Base-by-base conservation (phyloP, 2,888 invertebrate genomes). In the Pseudanteris insignis region DNA sequence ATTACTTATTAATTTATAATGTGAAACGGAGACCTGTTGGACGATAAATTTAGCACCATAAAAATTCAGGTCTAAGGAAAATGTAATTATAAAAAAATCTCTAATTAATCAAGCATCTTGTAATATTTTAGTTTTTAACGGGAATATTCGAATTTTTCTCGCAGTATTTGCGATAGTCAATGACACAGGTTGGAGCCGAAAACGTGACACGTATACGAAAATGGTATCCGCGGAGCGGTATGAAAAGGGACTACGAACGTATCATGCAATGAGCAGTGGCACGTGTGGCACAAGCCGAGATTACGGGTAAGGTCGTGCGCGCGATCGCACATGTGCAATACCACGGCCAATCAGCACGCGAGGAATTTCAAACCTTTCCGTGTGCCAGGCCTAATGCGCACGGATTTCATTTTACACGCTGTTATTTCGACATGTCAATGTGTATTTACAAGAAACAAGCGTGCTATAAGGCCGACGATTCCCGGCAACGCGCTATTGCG, bases 361-460 rank as follows among this genome's bases (percentile, higher is more conserved):
- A 54, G 36, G 60, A 60, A 60, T 60, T 54, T 60, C 54, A 48
- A 54, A 34, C 53, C 48, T 60, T 48, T 60, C 48, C 60, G 53
- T 54, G 53, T 36, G 46, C 47, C 47, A 36, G 34, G 28, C 14
- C 48, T 48, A 53, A 51, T 47, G 60, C 38, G 37, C 54, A 25
- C 25, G 60, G 32, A 50, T 58, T 50, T 58, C 44, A 44, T 29
- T 58, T 48, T 50, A 58, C 58, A 50, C 44, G 44, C 36, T 58
- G 58, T 58, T 58, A 58, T 58, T 58, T 58, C 58, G 50, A 58
- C 58, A 58, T 51, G 58, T 58, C 58, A 58, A 58, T 58, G 58
- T 51, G 50, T 51, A 50, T 50, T 58, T 51, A 58, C 58, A 58
- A 50, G 58, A 38, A 50, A 50, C 58, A 38, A 15, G 44, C 40